Conservation (phyloP, 2,797 vertebrate species). For the Oreortyx pictus region DNA sequence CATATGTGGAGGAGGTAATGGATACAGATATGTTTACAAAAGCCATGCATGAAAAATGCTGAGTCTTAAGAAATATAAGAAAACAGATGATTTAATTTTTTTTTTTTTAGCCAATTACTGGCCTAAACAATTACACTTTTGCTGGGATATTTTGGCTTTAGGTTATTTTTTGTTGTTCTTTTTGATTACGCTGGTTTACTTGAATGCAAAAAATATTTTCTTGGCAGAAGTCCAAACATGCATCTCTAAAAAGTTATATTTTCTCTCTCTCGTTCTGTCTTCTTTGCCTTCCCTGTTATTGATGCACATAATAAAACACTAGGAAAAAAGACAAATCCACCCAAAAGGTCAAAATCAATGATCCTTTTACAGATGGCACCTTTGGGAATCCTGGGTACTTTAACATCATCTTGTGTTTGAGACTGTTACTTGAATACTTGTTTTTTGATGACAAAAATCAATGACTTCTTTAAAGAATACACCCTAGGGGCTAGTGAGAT, state of each 20-base stretch:
- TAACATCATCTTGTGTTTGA: constrained; percentile 70
- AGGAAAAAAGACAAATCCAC: constrained; percentile 71
- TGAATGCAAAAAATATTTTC: constrained; percentile 57
- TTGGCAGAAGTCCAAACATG: constrained; percentile 47
- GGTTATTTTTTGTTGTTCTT: not conserved
- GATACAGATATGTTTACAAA: constrained; percentile 14
- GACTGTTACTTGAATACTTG: constrained; percentile 77
- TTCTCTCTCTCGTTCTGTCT: constrained; percentile 53
- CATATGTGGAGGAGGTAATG: not conserved
- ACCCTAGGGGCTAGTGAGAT: constrained; percentile 62
- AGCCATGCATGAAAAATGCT: not conserved
- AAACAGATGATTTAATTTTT: constrained; percentile 22
- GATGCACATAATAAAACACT: constrained; percentile 73
- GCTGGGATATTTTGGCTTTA: not conserved
- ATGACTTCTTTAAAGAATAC: constrained; percentile 75
- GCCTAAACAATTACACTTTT: not conserved
- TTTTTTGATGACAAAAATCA: constrained; percentile 81
- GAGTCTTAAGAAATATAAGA: constrained; percentile 27
- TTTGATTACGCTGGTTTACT: not conserved
- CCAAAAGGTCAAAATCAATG: constrained; percentile 82
- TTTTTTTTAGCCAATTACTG: not conserved
- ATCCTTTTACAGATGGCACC: constrained; percentile 75
- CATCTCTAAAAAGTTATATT: constrained; percentile 42
- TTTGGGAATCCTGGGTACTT: constrained; percentile 73
- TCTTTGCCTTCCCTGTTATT: constrained; percentile 58